Base-by-base conservation (phyloP, 1,140 invertebrate species). In the Zaprionus nigranus region DNA sequence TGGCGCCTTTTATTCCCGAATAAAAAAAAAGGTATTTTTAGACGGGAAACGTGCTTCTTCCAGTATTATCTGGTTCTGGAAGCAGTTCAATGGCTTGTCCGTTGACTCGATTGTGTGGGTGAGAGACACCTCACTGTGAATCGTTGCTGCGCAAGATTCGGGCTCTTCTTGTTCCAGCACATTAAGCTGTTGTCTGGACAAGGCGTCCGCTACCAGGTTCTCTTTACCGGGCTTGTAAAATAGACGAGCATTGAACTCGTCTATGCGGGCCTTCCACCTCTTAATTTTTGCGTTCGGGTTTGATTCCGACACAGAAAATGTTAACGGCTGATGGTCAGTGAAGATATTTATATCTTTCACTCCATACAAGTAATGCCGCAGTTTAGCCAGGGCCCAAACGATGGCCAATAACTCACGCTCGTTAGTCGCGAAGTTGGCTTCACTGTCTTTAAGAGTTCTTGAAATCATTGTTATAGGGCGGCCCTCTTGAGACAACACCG, bases 191-290 rank as follows among this genome's bases (percentile, higher is more conserved):
- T 63, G 61, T 53, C 86, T 65, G 3, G 81, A 87, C 12, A 84
- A 60, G 13, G 82, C 67, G 53, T 84, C 81, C 5, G 79, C 87
- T 2, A 84, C 74, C 1, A 62, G 49, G 59, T 93, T 92, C 20
- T 68, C 58, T n/a, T 72, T 62, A 9, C 85, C 88, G 15, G 62
- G 90, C 76, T 92, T 72, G 30, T 93, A 77, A n/a, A 71, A 17
- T 15, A 92, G 65, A 9, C 82, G 69, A 13, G 56, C 43, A 30
- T 57, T 54, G 30, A 38, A 61, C 38, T 74, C 64, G 36, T 74
- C 51, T 5, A 71, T 61, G 26, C 49, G 57, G 5, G 59, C 58
- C 70, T 69, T 64, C 60, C 68, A 56, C 3, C 38, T 40, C 13
- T 57, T 63, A 20, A 72, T 46, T 43, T 76, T 76, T 1, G 56